Percentiles rank a stretch among this genome's conserved stretches.
Evolutionary conservation across 2,113 vertebrate species (phyloP).

Genomic region (Atlantisia rogersi): DNA sequence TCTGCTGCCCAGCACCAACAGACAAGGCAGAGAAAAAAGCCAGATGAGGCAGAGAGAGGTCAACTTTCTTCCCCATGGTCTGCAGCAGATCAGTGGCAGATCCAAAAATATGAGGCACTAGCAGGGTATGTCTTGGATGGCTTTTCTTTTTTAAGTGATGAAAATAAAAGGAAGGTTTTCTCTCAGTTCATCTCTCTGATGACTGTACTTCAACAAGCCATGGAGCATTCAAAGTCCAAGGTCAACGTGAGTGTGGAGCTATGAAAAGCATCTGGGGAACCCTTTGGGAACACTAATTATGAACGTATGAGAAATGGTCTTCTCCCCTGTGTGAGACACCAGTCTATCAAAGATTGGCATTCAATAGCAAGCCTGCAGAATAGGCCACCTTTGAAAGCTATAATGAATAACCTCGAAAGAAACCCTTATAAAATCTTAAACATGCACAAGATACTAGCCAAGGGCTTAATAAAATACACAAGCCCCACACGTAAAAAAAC

Average conservation of each 20-base stretch:
- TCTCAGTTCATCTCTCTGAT: neutral
- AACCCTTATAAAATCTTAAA: conserved; percentile 51
- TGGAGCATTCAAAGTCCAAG: neutral
- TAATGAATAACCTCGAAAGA: conserved; percentile 49
- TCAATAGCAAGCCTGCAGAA: conserved; percentile 38
- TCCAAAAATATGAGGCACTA: neutral
- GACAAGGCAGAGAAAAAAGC: neutral
- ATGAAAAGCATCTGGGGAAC: conserved; percentile 36
- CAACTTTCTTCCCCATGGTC: neutral
- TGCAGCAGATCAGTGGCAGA: neutral
- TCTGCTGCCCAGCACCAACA: neutral
- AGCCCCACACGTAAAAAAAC: conserved; percentile 37
- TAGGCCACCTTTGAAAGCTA: conserved; percentile 58
- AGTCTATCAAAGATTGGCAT: conserved; percentile 44
- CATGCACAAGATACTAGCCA: conserved; percentile 57
- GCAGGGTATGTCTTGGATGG: neutral
- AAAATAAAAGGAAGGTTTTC: neutral
- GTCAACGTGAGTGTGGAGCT: neutral
- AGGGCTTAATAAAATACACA: conserved; percentile 70
- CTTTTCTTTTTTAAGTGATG: neutral
- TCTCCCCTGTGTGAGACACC: neutral
- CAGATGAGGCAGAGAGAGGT: neutral
- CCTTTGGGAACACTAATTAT: conserved; percentile 37
- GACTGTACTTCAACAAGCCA: neutral
- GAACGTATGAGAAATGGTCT: neutral